Conservation (phyloP, 92 coral and sea anemone species). For the Paragorgia papillata region DNA sequence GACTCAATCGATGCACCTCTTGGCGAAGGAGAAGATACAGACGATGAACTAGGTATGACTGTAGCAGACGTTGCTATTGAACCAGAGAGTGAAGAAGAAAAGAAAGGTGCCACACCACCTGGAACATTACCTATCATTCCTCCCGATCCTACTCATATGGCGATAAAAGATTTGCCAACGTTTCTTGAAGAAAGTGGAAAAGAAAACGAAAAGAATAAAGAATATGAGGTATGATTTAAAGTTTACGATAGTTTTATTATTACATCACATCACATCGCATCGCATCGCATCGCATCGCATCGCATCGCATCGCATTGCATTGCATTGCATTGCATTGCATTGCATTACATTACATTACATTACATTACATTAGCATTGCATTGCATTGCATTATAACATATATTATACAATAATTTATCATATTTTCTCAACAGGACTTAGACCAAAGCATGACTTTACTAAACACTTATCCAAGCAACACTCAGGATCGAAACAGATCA, state of each 20-base stretch:
- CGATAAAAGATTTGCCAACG: conserved; percentile 24
- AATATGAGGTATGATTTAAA: conserved; percentile 10
- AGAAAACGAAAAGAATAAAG: background rate
- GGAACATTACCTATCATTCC: conserved; percentile 8
- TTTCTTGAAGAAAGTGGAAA: background rate
- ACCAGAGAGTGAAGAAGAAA: conserved; percentile 3
- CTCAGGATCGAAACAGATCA: conserved; percentile 78
- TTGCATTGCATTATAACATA: too few relatives aligned
- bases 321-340: too few relatives aligned
- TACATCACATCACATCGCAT: too few relatives aligned
- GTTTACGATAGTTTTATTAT: too few relatives aligned
- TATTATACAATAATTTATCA: too few relatives aligned
- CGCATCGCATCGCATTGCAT: too few relatives aligned
- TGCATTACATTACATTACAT: too few relatives aligned
- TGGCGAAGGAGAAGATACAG: conserved; percentile 21
- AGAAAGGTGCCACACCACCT: conserved; percentile 17
- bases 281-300: too few relatives aligned
- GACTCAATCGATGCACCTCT: conserved; percentile 9
- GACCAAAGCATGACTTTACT: conserved; percentile 70
- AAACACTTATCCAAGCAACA: conserved; percentile 64
- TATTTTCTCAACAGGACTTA: conserved; percentile 82
- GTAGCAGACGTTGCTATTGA: conserved; percentile 37
- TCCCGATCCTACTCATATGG: conserved; percentile 20
- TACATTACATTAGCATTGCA: too few relatives aligned
- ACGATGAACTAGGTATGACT: conserved; percentile 33